Evolutionary conservation across 2,113 vertebrate genomes (phyloP).

Genomic region (Psammodynastes pulverulentus): DNA sequence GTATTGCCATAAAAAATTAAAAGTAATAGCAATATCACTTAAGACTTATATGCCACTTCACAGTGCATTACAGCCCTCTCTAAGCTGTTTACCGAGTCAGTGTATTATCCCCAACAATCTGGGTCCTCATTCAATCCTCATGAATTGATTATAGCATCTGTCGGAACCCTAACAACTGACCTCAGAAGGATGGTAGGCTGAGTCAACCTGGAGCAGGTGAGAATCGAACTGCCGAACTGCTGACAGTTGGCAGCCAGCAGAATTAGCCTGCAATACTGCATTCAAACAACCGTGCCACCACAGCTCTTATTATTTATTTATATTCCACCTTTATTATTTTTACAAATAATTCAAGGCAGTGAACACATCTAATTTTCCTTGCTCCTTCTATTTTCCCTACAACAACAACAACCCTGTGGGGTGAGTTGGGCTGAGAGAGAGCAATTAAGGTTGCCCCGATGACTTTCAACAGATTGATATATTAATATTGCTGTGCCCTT

Average conservation of each 20-base stretch:
- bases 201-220: neutral
- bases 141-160: no score
- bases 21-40: neutral
- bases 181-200: neutral
- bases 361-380: neutral
- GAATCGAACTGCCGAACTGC: neutral
- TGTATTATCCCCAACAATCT: neutral
- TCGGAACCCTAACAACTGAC: no score
- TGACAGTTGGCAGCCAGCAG: neutral
- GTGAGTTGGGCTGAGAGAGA: neutral
- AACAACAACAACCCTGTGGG: neutral
- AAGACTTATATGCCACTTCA: neutral
- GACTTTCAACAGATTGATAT: neutral
- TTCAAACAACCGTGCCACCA: neutral
- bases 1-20: neutral
- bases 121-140: neutral
- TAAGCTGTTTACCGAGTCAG: neutral
- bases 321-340: neutral
- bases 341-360: neutral
- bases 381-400: neutral
- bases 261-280: neutral
- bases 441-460: neutral
- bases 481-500: neutral
- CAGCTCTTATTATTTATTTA: neutral
- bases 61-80: neutral